Evolutionary conservation across 2,888 invertebrate species (phyloP).

Genomic region (Orthosia cruda): DNA sequence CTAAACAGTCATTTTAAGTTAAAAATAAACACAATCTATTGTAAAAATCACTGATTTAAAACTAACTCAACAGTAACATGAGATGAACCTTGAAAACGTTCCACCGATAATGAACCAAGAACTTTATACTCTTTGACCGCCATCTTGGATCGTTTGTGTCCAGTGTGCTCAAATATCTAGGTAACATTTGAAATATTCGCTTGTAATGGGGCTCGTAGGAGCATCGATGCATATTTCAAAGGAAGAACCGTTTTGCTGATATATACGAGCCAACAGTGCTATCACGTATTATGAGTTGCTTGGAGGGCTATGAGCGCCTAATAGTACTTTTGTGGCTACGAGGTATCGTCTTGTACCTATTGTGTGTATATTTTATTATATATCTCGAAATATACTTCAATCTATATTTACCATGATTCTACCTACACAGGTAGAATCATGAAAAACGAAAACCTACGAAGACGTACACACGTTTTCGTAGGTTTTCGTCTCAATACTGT

Average conservation of each 20-base stretch:
- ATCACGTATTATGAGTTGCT: slow-evolving; percentile 28
- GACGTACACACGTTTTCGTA: too few relatives aligned
- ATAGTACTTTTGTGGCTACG: background rate
- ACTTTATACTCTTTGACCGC: slow-evolving; percentile 25
- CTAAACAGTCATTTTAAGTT: too few relatives aligned
- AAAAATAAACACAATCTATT: background rate
- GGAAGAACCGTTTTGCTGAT: slow-evolving; percentile 13
- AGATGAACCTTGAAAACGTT: slow-evolving; percentile 39
- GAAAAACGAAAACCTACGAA: too few relatives aligned
- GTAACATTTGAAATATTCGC: slow-evolving; percentile 47
- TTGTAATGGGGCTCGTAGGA: slow-evolving; percentile 17
- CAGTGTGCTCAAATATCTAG: slow-evolving; percentile 36
- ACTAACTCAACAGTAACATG: slow-evolving; percentile 15
- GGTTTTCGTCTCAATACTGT: too few relatives aligned
- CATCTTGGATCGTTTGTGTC: slow-evolving; percentile 42
- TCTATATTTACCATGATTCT: too few relatives aligned
- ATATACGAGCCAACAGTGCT: slow-evolving; percentile 14
- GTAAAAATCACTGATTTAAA: background rate
- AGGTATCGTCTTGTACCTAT: background rate
- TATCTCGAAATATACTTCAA: background rate
- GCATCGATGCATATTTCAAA: slow-evolving; percentile 56
- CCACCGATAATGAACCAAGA: slow-evolving; percentile 37
- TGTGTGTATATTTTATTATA: background rate
- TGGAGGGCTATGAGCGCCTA: slow-evolving; percentile 21
- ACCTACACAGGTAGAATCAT: too few relatives aligned